Conservation (phyloP, 2,113 vertebrate species). For the Burhinus bistriatus region DNA sequence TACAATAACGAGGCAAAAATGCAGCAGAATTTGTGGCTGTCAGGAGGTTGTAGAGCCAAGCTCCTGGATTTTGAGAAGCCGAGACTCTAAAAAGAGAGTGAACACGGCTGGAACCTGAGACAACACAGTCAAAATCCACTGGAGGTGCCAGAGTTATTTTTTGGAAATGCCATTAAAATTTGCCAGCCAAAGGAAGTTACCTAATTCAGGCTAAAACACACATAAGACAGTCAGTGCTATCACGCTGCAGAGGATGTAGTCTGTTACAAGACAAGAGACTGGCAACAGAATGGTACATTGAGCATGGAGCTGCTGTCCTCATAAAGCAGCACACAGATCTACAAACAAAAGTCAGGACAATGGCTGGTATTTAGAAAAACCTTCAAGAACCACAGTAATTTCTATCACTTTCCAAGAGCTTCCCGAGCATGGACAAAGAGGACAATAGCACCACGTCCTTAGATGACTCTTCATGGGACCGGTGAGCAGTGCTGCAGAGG, state of each 20-base stretch:
- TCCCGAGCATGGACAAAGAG: neutral
- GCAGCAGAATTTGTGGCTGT: neutral
- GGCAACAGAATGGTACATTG: neutral
- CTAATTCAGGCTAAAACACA: neutral
- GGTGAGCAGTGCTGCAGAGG: neutral
- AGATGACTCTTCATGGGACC: neutral
- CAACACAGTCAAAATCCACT: neutral
- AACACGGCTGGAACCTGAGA: neutral
- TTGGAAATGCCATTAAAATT: neutral
- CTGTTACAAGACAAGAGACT: neutral
- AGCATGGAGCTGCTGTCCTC: neutral
- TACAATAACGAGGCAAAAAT: neutral
- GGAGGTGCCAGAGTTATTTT: neutral
- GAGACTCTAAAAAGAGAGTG: neutral
- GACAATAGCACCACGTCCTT: neutral
- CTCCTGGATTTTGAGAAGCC: neutral
- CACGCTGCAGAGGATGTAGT: neutral
- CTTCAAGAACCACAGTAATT: neutral
- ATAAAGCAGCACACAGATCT: neutral
- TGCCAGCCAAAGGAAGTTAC: neutral
- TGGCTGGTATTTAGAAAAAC: neutral
- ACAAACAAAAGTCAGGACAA: neutral
- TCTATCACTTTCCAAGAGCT: neutral
- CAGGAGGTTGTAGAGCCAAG: neutral
- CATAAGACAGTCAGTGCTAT: neutral